Evolutionary conservation across 37 sponge, comb jelly and placozoan species (phyloP).

Genomic region (Mnemiopsis leidyi): DNA sequence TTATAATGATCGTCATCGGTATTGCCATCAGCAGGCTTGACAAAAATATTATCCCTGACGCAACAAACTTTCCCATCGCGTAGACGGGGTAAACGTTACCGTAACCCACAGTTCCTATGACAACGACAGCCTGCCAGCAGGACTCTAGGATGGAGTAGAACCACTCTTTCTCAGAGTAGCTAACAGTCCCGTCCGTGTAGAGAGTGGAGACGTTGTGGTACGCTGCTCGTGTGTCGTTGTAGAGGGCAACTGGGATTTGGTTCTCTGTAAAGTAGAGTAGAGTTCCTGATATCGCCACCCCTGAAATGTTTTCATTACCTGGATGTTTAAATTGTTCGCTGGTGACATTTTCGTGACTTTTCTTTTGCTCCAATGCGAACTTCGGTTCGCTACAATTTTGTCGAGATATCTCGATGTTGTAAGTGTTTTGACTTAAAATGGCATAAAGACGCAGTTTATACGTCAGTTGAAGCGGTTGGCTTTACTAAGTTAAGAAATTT

Average conservation of each 20-base stretch:
- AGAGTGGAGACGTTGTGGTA: neutral
- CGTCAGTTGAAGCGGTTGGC: too few species aligned
- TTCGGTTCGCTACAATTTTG: too few species aligned
- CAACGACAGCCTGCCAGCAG: constrained; percentile 1
- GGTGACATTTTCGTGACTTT: too few species aligned
- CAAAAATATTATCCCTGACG: neutral
- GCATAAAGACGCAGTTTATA: too few species aligned
- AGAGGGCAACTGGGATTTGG: neutral
- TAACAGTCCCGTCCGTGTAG: neutral
- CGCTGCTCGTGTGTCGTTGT: neutral
- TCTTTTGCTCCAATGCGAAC: too few species aligned
- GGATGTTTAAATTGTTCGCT: too few species aligned
- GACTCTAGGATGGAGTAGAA: constrained; percentile 18
- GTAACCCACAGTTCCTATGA: constrained; percentile 29
- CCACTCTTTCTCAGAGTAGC: neutral
- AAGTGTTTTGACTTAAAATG: too few species aligned
- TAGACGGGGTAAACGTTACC: constrained; percentile 47
- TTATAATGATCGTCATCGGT: constrained; percentile 11
- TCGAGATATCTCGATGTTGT: too few species aligned
- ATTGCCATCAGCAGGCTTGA: neutral
- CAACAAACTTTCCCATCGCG: neutral
- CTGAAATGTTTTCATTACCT: neutral
- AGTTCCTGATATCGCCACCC: neutral
- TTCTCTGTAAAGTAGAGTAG: constrained; percentile 29
- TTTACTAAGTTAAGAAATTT: too few species aligned